These are phyloP conservation scores for Brachypteracias leptosomus DNA, from an alignment of 2,113 vertebrate species.

Conservation along the genomic window DNA sequence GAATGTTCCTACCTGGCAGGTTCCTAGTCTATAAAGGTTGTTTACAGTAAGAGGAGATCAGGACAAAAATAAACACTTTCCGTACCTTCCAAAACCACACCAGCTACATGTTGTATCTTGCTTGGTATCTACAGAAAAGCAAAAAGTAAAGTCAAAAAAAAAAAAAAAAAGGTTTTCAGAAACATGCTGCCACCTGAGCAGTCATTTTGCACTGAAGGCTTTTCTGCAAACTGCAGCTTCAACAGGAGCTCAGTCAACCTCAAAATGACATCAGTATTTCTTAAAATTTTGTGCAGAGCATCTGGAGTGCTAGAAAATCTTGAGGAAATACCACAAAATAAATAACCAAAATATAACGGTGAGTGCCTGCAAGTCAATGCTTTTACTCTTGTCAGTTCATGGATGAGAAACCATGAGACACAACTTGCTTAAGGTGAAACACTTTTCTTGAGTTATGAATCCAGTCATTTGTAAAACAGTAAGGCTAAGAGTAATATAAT, in stretches of 20 bases:
- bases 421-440: neutral
- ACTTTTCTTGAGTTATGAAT: neutral
- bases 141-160: neutral
- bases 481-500: neutral
- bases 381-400: neutral
- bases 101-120: neutral
- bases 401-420: neutral
- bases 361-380: neutral
- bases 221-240: neutral
- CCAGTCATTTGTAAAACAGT: neutral
- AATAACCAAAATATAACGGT: neutral
- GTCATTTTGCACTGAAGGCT: neutral
- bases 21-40: neutral
- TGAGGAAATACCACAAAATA: constrained; percentile 15
- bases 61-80: neutral
- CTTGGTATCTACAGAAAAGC: neutral
- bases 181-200: neutral
- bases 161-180: neutral
- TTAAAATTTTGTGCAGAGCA: neutral
- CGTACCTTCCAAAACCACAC: neutral
- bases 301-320: neutral
- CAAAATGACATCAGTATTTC: neutral
- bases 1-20: neutral
- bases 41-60: neutral
- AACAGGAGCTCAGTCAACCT: neutral